Percentiles rank a stretch among this genome's conserved stretches.
phyloP scores from a whole-genome alignment of 2,797 vertebrate genomes.

The Pangasius macronema region DNA sequence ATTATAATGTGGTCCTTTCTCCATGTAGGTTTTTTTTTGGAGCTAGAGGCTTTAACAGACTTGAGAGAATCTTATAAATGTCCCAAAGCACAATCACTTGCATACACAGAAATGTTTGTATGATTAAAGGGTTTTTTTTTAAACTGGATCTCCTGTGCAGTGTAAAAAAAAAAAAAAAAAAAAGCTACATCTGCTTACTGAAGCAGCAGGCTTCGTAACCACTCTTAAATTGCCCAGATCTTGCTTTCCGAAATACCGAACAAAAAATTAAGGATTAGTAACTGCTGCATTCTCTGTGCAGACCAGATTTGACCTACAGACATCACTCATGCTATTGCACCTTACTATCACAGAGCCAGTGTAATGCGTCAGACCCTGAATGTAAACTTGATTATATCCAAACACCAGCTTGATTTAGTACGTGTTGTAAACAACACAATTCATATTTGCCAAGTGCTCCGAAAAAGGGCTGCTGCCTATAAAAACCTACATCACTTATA shows the following conservation, averaged over 20 bases:
- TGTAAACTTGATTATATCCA: slow-evolving; percentile 5
- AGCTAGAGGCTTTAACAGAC: not conserved
- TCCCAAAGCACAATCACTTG: slow-evolving; percentile 9
- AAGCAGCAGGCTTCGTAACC: too few relatives aligned
- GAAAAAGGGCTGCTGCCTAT: not conserved
- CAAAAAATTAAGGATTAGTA: not conserved
- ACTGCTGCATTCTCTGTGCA: not conserved
- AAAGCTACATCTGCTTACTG: not conserved
- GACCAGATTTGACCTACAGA: not conserved
- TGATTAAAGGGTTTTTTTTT: not conserved
- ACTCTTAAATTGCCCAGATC: not conserved
- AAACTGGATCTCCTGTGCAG: not conserved
- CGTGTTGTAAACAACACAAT: not conserved
- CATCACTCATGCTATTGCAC: not conserved
- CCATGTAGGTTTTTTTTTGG: not conserved
- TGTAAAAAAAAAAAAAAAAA: not conserved
- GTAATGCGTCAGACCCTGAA: slow-evolving; percentile 19
- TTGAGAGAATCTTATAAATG: not conserved
- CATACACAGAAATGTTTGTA: not conserved
- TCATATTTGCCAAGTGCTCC: not conserved
- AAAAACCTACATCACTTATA: not conserved
- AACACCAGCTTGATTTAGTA: slow-evolving; percentile 18
- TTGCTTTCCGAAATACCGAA: not conserved
- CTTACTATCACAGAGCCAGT: not conserved
- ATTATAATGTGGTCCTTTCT: not conserved